Evolutionary conservation across 2,113 vertebrate genomes (phyloP), one percentile per base, ranked within the genome.

Genomic region (Salvator merianae): DNA sequence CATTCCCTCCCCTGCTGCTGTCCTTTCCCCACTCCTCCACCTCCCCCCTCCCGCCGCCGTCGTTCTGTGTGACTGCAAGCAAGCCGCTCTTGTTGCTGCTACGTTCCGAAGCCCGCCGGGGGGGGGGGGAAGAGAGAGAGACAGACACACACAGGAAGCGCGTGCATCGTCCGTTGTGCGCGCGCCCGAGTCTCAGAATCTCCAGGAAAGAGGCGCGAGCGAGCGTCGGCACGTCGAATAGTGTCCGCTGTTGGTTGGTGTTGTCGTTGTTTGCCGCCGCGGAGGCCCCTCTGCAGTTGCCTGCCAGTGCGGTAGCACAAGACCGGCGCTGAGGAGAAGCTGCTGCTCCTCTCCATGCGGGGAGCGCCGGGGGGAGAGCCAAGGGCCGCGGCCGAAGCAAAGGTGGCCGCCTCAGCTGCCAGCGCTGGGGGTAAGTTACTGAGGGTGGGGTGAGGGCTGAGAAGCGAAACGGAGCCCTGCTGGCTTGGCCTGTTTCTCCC

Each of bases 11-110:
- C 65, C 50, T 68, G 30, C 12, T 65, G 22, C 36, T 68, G 28
- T 16, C 28, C 1, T 30, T 16, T 71, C 55, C 16, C 20, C 16
- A 13, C 55, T 20, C 55, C 55, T 4, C 55, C 43, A 7, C 84
- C 74, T 90, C 81, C 6, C 55, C 9, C 50, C 32, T 10, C 55
- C 55, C 9, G 9, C 18, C 28, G 12, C 72, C 47, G 63, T 79
- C 83, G 78, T 74, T 20, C 76, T 84, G 38, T 81, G 20, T 70
- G 40, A 30, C 77, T 63, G 76, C 70, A 36, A 78, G 76, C 68
- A 62, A 65, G 79, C 76, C 72, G 86, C 81, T 87, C 86, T 93
- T 90, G 92, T 88, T 93, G 86, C 90, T 86, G 85, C 82, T 83
- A 55, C 77, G 85, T 3, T 55, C 79, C 30, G 72, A n/a, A 78